Evolutionary conservation across 2,113 vertebrate genomes (phyloP).

Genomic region (Cheilinus undulatus): DNA sequence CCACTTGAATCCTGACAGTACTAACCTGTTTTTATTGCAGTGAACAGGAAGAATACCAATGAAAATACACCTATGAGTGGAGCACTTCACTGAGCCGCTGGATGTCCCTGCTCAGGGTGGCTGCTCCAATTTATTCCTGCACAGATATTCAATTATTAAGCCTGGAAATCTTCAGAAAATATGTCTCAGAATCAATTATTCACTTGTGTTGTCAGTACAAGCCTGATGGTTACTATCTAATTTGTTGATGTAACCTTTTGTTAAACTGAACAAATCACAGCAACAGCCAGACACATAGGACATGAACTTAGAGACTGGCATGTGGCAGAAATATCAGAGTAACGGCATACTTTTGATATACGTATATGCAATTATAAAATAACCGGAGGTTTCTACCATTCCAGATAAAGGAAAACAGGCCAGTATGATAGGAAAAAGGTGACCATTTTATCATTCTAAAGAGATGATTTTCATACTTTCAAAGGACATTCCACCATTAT

Average conservation of each 20-base stretch:
- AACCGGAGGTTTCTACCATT: no score
- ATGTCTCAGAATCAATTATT: slow-evolving; percentile 31
- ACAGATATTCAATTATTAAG: slow-evolving; percentile 32
- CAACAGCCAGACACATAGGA: neutral
- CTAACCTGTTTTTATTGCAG: slow-evolving; percentile 61
- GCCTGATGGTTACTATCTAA: neutral
- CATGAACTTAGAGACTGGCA: neutral
- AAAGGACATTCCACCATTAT: no score
- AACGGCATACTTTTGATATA: neutral
- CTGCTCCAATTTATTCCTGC: slow-evolving; percentile 2
- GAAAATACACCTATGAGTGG: slow-evolving; percentile 29
- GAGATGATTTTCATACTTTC: no score
- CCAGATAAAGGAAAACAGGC: no score
- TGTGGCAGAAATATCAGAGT: neutral
- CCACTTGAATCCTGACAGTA: slow-evolving; percentile 59
- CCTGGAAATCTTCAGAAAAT: slow-evolving; percentile 18
- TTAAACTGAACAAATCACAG: neutral
- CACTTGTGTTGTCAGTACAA: slow-evolving; percentile 1
- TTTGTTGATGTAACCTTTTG: neutral
- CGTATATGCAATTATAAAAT: neutral
- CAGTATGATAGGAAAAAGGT: no score
- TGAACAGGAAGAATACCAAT: slow-evolving; percentile 52
- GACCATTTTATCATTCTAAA: no score
- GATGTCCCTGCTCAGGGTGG: slow-evolving; percentile 20
- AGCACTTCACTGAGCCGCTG: slow-evolving; percentile 30